Conservation (phyloP, 2,113 vertebrate species). For the Fregata magnificens region DNA sequence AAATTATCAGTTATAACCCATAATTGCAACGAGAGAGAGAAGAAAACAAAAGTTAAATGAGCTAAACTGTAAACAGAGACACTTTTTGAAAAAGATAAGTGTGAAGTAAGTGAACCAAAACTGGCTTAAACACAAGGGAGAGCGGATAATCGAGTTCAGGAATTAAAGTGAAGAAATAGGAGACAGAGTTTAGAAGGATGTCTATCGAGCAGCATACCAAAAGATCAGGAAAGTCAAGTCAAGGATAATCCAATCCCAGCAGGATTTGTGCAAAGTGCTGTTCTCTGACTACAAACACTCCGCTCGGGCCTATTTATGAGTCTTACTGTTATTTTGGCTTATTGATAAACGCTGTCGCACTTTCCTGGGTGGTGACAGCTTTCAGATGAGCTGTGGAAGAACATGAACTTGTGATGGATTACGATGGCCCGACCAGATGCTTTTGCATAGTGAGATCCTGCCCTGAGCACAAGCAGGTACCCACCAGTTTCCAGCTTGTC, state of each 20-base stretch:
- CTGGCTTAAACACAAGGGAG: constrained; percentile 23
- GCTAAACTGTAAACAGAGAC: not conserved
- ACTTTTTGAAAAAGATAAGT: not conserved
- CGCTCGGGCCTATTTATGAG: rapidly evolving
- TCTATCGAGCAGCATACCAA: not conserved
- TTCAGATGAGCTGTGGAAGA: not conserved
- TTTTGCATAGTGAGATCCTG: not conserved
- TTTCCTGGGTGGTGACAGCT: rapidly evolving
- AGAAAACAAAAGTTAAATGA: not conserved
- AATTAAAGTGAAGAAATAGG: not conserved
- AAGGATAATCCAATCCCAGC: not conserved
- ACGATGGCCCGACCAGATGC: rapidly evolving
- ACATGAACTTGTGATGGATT: rapidly evolving
- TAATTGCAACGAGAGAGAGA: not conserved
- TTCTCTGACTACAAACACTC: not conserved
- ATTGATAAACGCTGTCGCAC: rapidly evolving
- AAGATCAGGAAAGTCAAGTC: not conserved
- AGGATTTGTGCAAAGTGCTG: not conserved
- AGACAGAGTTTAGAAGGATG: not conserved
- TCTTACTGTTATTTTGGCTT: not conserved
- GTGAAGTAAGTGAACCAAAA: constrained; percentile 40
- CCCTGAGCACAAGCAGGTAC: not conserved
- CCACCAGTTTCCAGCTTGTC: not conserved
- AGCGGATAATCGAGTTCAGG: not conserved
- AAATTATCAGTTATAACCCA: not conserved